phyloP scores from a whole-genome alignment of 2,113 vertebrate species.

The Paedocypris sp. region DNA sequence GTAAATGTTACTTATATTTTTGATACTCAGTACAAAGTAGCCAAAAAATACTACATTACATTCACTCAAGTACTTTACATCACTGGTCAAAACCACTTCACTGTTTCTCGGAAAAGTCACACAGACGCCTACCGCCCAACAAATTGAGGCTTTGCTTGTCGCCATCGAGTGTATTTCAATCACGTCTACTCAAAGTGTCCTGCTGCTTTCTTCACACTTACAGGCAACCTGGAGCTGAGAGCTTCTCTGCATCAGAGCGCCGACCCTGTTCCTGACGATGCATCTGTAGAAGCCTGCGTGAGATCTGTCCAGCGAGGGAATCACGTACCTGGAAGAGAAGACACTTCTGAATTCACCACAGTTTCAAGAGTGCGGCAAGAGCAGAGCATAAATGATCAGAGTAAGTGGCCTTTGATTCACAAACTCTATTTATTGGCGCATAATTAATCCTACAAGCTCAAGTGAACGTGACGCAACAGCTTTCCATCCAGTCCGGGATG shows the following conservation, averaged over 20 bases:
- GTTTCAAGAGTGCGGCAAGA: not conserved
- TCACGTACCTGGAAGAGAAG: constrained; percentile 75
- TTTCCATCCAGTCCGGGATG: not conserved
- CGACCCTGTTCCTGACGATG: constrained; percentile 92
- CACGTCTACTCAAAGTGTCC: too few species aligned
- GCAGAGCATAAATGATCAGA: not conserved
- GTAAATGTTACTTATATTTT: too few species aligned
- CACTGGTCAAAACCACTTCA: too few species aligned
- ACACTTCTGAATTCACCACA: not conserved
- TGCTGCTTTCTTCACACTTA: too few species aligned
- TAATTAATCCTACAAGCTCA: constrained; percentile 10
- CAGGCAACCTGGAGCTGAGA: constrained; percentile 95
- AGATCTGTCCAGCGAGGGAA: constrained; percentile 82
- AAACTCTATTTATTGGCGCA: not conserved
- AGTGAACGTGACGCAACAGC: not conserved
- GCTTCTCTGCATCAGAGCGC: constrained; percentile 88
- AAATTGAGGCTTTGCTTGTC: too few species aligned
- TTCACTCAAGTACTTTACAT: too few species aligned
- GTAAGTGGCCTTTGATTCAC: not conserved
- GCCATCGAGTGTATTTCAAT: too few species aligned
- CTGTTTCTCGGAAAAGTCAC: too few species aligned
- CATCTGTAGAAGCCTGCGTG: constrained; percentile 94
- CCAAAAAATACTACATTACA: too few species aligned
- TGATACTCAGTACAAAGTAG: too few species aligned
- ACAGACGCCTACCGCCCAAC: too few species aligned